Conservation (phyloP, 2,888 invertebrate species). For the Coelinius sp. region DNA sequence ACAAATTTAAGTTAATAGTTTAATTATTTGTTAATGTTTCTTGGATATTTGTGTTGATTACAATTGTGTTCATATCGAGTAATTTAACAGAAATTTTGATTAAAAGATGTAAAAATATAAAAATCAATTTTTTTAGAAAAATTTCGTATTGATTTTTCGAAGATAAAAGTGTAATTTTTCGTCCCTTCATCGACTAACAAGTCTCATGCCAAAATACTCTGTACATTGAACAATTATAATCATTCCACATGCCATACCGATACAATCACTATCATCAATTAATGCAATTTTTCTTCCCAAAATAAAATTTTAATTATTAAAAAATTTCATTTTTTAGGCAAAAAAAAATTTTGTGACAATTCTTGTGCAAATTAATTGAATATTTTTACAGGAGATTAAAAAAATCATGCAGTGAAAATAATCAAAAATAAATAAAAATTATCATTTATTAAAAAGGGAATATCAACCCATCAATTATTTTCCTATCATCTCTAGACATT, state of each 20-base stretch:
- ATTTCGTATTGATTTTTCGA: neutral
- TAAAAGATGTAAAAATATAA: neutral
- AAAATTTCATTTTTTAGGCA: neutral
- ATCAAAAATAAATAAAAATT: neutral
- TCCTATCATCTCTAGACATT: neutral
- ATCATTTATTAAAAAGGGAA: neutral
- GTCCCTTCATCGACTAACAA: neutral
- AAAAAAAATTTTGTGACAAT: neutral
- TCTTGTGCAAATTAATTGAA: neutral
- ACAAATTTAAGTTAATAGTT: neutral
- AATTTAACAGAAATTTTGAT: neutral
- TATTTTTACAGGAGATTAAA: neutral
- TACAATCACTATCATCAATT: neutral
- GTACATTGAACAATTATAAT: slow-evolving; percentile 25
- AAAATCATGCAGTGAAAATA: neutral
- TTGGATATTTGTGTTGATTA: neutral
- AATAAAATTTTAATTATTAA: neutral
- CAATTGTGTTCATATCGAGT: neutral
- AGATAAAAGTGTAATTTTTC: neutral
- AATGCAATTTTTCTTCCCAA: neutral
- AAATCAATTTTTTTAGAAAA: neutral
- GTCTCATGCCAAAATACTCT: slow-evolving; percentile 17
- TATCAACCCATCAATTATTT: neutral
- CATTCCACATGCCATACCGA: slow-evolving; percentile 51
- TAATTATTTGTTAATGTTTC: neutral